Conservation (phyloP, 1,140 invertebrate genomes). For the Anadara kagoshimensis region DNA sequence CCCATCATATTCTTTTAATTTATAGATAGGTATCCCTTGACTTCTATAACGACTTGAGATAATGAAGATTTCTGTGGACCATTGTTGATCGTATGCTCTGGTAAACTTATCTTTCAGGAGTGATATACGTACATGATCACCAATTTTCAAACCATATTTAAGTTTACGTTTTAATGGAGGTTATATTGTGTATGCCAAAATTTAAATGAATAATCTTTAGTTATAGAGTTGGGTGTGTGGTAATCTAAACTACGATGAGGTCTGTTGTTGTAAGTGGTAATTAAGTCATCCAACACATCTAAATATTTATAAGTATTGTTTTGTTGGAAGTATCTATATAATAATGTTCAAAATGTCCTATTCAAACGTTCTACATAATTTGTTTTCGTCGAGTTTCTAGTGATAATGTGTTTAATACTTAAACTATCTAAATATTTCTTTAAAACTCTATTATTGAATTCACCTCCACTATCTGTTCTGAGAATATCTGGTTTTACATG, state of each 20-base stretch:
- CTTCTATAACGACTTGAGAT: constrained; percentile 20
- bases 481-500: background rate
- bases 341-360: constrained; percentile 2
- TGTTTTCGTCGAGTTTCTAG: constrained; percentile 18
- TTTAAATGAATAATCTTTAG: too few relatives aligned
- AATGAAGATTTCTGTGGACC: constrained; percentile 35
- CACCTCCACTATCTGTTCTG: constrained; percentile 9
- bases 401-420: constrained; percentile 7
- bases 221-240: too few relatives aligned
- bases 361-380: constrained; percentile 21
- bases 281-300: constrained; percentile 10
- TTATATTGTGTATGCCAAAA: too few relatives aligned
- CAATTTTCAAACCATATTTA: constrained; percentile 28
- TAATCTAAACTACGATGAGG: constrained; percentile 6
- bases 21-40: constrained; percentile 30
- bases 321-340: constrained; percentile 27
- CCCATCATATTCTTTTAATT: constrained; percentile 29
- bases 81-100: constrained; percentile 33
- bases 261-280: constrained; percentile 17
- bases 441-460: constrained; percentile 22
- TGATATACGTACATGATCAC: constrained; percentile 33
- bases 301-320: constrained; percentile 21
- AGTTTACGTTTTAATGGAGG: background rate
- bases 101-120: constrained; percentile 24
- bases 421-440: constrained; percentile 12